A percentile compares a stretch with the other conserved stretches of the same genome.
These are phyloP conservation scores for Eledona agricola DNA, from an alignment of 2,888 invertebrate species.

Conservation along the genomic window DNA sequence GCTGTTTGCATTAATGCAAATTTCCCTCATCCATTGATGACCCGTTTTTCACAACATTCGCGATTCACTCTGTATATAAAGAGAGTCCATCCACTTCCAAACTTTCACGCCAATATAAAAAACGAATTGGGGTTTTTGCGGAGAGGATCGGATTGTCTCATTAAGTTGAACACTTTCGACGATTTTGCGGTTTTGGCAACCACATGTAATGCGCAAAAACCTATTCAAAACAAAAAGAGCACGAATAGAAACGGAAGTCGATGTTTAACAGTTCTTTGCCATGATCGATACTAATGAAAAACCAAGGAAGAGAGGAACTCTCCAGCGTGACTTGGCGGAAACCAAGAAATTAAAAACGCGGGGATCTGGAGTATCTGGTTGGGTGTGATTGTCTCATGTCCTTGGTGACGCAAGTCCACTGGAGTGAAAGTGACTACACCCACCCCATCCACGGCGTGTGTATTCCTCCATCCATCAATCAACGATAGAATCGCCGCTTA, in stretches of 20 bases:
- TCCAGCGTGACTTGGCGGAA: no score
- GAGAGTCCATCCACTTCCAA: no score
- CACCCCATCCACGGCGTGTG: slow-evolving; percentile 52
- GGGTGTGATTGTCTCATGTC: slow-evolving; percentile 47
- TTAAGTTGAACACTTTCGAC: slow-evolving; percentile 18
- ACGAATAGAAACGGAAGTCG: slow-evolving; percentile 2
- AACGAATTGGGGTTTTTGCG: slow-evolving; percentile 2
- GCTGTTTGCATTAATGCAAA: no score
- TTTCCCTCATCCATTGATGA: no score
- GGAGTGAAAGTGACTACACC: slow-evolving; percentile 56
- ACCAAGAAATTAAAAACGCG: no score
- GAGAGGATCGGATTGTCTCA: slow-evolving; percentile 7
- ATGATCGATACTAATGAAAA: slow-evolving; percentile 4
- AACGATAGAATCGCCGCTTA: no score
- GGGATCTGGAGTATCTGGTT: slow-evolving; percentile 24
- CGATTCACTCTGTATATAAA: no score
- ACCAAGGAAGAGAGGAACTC: slow-evolving; percentile 13
- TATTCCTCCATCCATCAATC: slow-evolving; percentile 39
- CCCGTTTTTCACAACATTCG: no score
- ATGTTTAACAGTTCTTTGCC: background rate
- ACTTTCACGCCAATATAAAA: slow-evolving; percentile 14
- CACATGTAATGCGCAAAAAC: slow-evolving; percentile 13
- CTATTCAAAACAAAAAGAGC: background rate
- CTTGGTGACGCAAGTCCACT: slow-evolving; percentile 52
- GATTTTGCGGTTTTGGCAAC: slow-evolving; percentile 9